Base-by-base conservation (phyloP, 2,797 vertebrate genomes). In the Cossypha polioptera region DNA sequence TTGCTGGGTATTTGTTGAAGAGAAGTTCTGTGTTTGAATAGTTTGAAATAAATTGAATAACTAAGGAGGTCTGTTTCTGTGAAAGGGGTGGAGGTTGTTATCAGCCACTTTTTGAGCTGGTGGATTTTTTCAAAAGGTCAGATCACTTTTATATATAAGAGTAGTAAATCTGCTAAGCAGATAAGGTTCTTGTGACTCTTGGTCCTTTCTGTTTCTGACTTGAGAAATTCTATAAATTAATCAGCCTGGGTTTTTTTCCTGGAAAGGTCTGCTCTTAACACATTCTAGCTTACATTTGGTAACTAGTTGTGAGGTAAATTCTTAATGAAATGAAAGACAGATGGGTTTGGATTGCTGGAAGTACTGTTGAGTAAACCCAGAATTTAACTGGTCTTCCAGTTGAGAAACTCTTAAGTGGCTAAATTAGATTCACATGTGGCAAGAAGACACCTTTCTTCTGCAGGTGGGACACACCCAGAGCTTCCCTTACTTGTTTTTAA, bases 401-500 rank as follows among this genome's bases (percentile, higher is more conserved):
- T 95, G 63, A 66, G 90, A 92, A 95, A 85, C 33, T 58, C 6
- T 4, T 5, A 18, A 43, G 50, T 76, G 33, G 31, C 40, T 77
- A 26, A 76, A 54, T 76, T 45, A 80, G 28, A 38, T 28, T 86
- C 1, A 0, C 11, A 42, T 54, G 61, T 67, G 38, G 35, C 31
- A 72, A 88, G 80, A 68, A 40, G 31, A 35, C 25, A 77, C 18
- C 40, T 83, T 78, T 90, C 29, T 72, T 78, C 54, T 68, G 66
- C 69, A 47, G 51, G 14, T 76, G 55, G 50, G 62, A n/a, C 71
- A 72, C 86, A 74, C 86, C 80, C 69, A 62, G 54, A 61, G 25
- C 86, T 94, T 95, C 33, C 28, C 58, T 80, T 47, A 59, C 53
- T 81, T 90, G 65, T 80, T 94, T 87, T 73, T 74, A 63, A 83